Percentiles rank a stretch among this genome's conserved stretches.
Conservation (phyloP, 53 echinoderm and acorn worm species). For the Holothuria leucospilota region DNA sequence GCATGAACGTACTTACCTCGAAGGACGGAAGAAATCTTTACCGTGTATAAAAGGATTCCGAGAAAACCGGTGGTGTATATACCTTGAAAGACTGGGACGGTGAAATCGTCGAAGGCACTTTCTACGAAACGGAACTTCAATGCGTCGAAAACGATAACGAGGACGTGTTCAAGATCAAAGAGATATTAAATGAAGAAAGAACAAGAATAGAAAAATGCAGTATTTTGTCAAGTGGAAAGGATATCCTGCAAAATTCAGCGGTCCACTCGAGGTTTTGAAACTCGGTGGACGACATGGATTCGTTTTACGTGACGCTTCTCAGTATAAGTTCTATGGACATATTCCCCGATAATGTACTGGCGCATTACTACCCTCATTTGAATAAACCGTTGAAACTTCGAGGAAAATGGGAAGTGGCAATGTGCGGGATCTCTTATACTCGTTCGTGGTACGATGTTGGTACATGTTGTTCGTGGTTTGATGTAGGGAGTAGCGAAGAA, state of each 20-base stretch:
- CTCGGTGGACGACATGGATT: no score
- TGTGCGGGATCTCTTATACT: background rate
- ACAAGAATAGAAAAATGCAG: background rate
- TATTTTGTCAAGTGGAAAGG: constrained; percentile 26
- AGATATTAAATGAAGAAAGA: constrained; percentile 19
- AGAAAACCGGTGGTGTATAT: constrained; percentile 37
- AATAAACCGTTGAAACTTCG: no score
- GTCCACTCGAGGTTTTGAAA: no score
- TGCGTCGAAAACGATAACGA: background rate
- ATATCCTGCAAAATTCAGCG: background rate
- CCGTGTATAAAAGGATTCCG: background rate
- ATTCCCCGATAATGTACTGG: no score
- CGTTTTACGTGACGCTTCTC: no score
- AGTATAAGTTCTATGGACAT: no score
- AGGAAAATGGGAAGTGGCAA: background rate
- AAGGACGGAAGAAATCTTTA: constrained; percentile 58
- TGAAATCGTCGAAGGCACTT: constrained; percentile 30
- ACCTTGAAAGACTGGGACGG: background rate
- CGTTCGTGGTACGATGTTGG: background rate
- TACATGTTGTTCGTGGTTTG: background rate
- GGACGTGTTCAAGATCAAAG: constrained; percentile 25
- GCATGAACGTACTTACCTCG: constrained; percentile 42
- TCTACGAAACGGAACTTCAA: constrained; percentile 49
- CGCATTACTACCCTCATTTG: no score
- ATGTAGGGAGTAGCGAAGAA: no score